These are phyloP conservation scores for Dolichotis patagonum DNA, from an alignment of 2,113 vertebrate species.

Conservation along the genomic window DNA sequence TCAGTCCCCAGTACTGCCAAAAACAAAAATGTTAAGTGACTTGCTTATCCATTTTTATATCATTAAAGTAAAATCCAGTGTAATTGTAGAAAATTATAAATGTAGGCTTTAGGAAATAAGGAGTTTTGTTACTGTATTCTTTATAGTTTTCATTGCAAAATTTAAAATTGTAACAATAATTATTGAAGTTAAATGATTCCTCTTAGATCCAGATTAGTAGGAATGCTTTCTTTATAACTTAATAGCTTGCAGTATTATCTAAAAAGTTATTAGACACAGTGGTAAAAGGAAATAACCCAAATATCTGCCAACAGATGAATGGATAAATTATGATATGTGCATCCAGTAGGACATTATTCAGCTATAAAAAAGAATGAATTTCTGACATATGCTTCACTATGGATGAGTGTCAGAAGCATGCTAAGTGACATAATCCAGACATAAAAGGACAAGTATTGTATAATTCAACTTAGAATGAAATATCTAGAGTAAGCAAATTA, in stretches of 20 bases:
- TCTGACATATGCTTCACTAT: neutral
- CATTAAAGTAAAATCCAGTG: constrained; percentile 54
- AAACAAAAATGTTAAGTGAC: neutral
- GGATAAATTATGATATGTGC: constrained; percentile 1
- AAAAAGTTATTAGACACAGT: constrained; percentile 51
- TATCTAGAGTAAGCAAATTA: neutral
- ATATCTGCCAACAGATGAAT: neutral
- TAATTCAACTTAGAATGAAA: constrained; percentile 14
- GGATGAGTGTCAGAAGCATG: constrained; percentile 32
- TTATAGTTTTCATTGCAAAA: neutral
- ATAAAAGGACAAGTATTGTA: constrained; percentile 12
- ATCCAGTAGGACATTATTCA: neutral
- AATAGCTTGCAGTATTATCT: neutral
- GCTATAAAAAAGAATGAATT: constrained; percentile 36
- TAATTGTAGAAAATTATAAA: constrained; percentile 22
- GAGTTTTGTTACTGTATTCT: neutral
- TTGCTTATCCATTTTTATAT: constrained; percentile 6
- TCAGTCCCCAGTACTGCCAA: neutral
- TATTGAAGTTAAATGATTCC: neutral
- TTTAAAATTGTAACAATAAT: constrained; percentile 50
- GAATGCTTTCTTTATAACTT: constrained; percentile 58
- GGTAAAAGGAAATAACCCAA: neutral
- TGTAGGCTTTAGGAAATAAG: neutral
- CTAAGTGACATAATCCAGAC: neutral
- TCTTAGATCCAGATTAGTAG: constrained; percentile 4